phyloP scores from a whole-genome alignment of 1,140 invertebrate species.

The Lordiphosa clarofinis region DNA sequence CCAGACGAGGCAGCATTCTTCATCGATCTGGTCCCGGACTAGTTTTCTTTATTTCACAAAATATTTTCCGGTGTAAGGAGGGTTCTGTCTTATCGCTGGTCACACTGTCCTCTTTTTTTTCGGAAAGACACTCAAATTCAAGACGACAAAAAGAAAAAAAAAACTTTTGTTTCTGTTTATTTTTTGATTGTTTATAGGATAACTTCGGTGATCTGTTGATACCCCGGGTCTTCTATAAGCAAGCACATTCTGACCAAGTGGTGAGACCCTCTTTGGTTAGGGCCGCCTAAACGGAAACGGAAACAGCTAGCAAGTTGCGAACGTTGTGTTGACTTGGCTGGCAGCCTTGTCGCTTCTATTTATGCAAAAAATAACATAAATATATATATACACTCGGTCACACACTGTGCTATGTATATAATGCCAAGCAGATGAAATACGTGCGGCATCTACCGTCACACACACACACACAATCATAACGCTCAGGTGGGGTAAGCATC shows the following conservation, averaged over 20 bases:
- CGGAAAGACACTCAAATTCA: too few species aligned
- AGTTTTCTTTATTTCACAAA: too few species aligned
- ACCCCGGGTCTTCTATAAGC: too few species aligned
- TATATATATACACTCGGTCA: constrained; percentile 11
- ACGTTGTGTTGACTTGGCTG: constrained; percentile 31
- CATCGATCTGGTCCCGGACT: too few species aligned
- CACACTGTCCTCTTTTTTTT: too few species aligned
- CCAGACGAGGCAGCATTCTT: too few species aligned
- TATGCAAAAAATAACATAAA: constrained; percentile 58
- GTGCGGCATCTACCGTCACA: constrained; percentile 43
- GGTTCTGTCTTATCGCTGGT: too few species aligned
- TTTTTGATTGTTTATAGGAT: too few species aligned
- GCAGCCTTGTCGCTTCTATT: constrained; percentile 59
- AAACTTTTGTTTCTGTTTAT: too few species aligned
- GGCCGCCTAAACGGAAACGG: constrained; percentile 53
- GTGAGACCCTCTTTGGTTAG: not conserved
- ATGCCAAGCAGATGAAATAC: constrained; percentile 69
- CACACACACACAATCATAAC: constrained; percentile 16
- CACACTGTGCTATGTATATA: constrained; percentile 42
- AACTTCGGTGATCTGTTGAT: too few species aligned
- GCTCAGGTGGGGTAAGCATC: constrained; percentile 16
- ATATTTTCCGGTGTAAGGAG: too few species aligned
- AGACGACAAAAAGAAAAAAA: too few species aligned
- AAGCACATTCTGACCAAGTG: not conserved
- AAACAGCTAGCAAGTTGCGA: constrained; percentile 48